Evolutionary conservation across 2,113 vertebrate genomes (phyloP), one percentile per base, ranked within the genome.

Genomic region (Myotis lucifugus): DNA sequence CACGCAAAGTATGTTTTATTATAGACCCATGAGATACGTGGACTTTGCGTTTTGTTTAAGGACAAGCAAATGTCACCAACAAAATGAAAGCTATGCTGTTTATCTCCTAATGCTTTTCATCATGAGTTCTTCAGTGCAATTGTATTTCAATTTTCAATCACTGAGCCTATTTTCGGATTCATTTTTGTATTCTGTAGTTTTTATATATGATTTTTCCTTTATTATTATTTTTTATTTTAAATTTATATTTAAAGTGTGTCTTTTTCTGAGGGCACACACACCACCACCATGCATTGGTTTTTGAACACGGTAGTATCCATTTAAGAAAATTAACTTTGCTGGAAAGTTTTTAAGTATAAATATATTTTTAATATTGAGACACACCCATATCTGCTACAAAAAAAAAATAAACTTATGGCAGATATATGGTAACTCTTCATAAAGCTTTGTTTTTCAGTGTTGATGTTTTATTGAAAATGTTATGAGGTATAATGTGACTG

Each of bases 291-390:
- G 32, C 4, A 11, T 5, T 14, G 27, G 77, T 34, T 79, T 86
- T 40, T 61, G 18, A 84, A 56, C 87, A 18, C 85, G 92, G 56
- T 32, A 70, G 34, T 56, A 56, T 66, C 5, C 34, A 56, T 19
- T 42, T 61, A 42, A 88, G 66, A 96, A 91, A 94, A 94, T 79
- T 42, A 9, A 61, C 76, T 72, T 96, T 91, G 19, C 52, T 91
- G 27, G 6, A 88, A 91, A 32, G 18, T 29, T 84, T 85, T 93
- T 52, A 78, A 67, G 19, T 83, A 61, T 85, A 9, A 74, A 73
- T 85, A 21, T 83, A 52, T 59, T 70, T 95, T 93, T 95, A 76
- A 90, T 84, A 59, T 61, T 46, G 27, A 83, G n/a, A 85, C 78
- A 46, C 4, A 59, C 15, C 19, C 52, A 52, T 40, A 85, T 46